Evolutionary conservation across 2,888 invertebrate genomes (phyloP).

Genomic region (Clitarchus hookeri): DNA sequence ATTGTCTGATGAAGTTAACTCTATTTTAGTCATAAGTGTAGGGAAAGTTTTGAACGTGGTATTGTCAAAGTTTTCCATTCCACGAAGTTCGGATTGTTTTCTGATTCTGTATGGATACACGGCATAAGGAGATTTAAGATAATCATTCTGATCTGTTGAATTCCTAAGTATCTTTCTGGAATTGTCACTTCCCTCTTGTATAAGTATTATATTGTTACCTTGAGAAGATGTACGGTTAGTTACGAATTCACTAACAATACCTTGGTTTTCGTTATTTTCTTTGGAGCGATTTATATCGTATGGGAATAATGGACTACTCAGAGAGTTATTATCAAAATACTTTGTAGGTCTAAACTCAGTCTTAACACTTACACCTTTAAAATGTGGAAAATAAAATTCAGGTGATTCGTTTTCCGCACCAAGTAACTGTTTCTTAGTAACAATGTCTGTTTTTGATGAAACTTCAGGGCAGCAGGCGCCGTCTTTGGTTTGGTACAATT

Average conservation of each 20-base stretch:
- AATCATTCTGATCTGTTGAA: neutral
- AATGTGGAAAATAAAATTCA: neutral
- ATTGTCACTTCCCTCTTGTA: neutral
- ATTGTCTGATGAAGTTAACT: too few relatives aligned
- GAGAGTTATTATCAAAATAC: neutral
- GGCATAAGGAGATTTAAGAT: too few relatives aligned
- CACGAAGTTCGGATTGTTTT: too few relatives aligned
- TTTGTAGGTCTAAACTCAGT: neutral
- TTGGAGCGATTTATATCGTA: neutral
- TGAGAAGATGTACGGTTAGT: neutral
- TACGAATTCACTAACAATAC: neutral
- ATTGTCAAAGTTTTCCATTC: too few relatives aligned
- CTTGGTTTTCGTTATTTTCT: neutral
- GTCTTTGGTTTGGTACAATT: too few relatives aligned
- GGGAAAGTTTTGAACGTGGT: too few relatives aligned
- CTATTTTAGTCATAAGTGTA: too few relatives aligned
- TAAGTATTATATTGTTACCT: neutral
- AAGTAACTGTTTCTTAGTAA: too few relatives aligned
- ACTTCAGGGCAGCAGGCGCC: too few relatives aligned
- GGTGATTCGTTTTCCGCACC: too few relatives aligned
- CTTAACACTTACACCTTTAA: neutral
- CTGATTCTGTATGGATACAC: too few relatives aligned
- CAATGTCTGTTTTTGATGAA: too few relatives aligned
- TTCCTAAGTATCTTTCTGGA: neutral
- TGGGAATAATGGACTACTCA: neutral